These are phyloP conservation scores for Hippocampus guttulatus DNA, from an alignment of 2,113 vertebrate genomes.

Conservation along the genomic window DNA sequence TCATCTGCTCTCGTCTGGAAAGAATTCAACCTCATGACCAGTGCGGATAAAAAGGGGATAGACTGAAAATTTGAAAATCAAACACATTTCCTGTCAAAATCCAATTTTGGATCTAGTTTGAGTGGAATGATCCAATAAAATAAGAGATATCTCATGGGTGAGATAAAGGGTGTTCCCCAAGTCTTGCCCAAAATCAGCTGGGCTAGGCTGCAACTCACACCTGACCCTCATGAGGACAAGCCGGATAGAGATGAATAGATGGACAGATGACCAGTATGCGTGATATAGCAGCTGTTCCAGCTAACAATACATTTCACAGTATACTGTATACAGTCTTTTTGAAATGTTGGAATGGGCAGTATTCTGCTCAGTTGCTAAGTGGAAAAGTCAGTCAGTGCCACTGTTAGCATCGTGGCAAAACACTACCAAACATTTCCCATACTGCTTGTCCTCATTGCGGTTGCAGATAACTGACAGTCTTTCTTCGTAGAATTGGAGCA, in stretches of 20 bases:
- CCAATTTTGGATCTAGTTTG: background rate
- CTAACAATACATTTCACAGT: background rate
- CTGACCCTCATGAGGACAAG: background rate
- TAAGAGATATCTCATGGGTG: too few relatives aligned
- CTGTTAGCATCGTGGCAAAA: too few relatives aligned
- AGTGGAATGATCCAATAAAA: background rate
- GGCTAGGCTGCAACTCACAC: too few relatives aligned
- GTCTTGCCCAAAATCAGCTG: too few relatives aligned
- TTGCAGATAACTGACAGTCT: background rate
- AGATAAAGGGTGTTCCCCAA: too few relatives aligned
- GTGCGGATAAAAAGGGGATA: background rate
- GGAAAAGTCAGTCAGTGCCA: background rate
- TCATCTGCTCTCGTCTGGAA: slow-evolving; percentile 48
- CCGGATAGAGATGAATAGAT: background rate
- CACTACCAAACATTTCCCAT: too few relatives aligned
- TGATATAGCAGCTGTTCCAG: background rate
- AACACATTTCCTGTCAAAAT: background rate
- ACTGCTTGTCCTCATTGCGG: too few relatives aligned
- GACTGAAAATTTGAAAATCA: background rate
- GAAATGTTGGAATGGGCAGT: too few relatives aligned
- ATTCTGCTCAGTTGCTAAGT: too few relatives aligned
- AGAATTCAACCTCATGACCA: slow-evolving; percentile 2
- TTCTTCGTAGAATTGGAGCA: too few relatives aligned
- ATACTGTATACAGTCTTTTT: background rate
- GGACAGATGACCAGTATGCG: background rate